Percentiles rank a stretch among this genome's conserved stretches.
phyloP scores from a whole-genome alignment of 2,797 vertebrate species.

The Pangasius sanitwongsei region DNA sequence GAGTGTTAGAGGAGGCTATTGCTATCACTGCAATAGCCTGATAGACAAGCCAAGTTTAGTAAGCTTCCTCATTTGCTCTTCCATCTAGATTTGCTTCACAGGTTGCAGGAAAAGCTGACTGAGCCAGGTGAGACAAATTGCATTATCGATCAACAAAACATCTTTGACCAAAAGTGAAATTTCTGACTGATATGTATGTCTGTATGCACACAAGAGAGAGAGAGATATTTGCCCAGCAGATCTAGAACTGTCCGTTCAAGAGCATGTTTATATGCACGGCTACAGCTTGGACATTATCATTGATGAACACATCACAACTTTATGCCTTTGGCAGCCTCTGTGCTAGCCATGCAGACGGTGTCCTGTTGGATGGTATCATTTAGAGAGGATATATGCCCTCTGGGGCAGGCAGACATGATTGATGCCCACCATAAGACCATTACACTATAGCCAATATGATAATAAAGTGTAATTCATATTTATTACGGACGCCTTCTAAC shows the following conservation, averaged over 20 bases:
- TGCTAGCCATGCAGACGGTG: constrained; percentile 18
- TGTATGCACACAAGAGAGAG: not conserved
- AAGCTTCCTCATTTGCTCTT: not conserved
- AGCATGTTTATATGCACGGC: constrained; percentile 38
- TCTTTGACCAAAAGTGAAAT: not conserved
- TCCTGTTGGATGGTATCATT: constrained; percentile 38
- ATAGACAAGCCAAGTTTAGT: constrained; percentile 4
- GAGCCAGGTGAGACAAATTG: constrained; percentile 8
- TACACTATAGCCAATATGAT: constrained; percentile 38
- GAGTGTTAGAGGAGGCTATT: not conserved
- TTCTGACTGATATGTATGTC: not conserved
- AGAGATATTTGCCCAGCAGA: not conserved
- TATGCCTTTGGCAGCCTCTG: constrained; percentile 24
- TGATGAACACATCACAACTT: constrained; percentile 50
- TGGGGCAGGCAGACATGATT: constrained; percentile 32
- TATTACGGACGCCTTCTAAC: constrained; percentile 38
- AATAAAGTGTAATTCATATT: constrained; percentile 51
- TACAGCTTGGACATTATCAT: constrained; percentile 35
- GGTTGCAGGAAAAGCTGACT: constrained; percentile 28
- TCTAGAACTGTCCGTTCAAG: constrained; percentile 10
- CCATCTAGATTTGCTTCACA: constrained; percentile 2
- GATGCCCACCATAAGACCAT: constrained; percentile 37
- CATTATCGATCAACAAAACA: constrained; percentile 21
- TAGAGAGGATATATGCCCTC: constrained; percentile 39
- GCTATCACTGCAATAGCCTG: not conserved